A percentile compares a stretch with the other conserved stretches of the same genome.
Evolutionary conservation across 2,113 vertebrate genomes (phyloP).

Genomic region (Aphyosemion australe): DNA sequence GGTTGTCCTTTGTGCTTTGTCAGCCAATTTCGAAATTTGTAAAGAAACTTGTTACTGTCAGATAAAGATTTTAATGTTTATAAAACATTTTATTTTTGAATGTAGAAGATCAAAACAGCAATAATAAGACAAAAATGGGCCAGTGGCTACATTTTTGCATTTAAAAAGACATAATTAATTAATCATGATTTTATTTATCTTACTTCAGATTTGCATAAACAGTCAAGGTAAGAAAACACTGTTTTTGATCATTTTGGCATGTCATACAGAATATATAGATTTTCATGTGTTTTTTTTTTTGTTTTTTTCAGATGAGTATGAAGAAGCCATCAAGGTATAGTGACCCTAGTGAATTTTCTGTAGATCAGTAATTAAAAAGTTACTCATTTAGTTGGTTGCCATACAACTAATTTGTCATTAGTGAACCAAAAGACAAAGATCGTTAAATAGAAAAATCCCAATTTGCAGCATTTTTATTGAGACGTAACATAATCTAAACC

Average conservation of each 20-base stretch:
- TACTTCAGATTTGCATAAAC: conserved; percentile 92
- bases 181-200: conserved; percentile 5
- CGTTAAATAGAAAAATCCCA: not conserved
- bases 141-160: no score
- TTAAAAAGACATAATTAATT: not conserved
- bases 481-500: no score
- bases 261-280: not conserved
- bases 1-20: not conserved
- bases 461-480: not conserved
- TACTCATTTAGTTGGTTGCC: no score
- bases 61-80: not conserved
- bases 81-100: not conserved
- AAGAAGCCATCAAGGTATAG: conserved; percentile 95
- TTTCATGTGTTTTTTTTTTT: conserved; percentile 11
- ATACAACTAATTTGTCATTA: not conserved
- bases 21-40: not conserved
- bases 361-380: no score
- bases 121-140: not conserved
- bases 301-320: conserved; percentile 87
- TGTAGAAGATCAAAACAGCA: not conserved
- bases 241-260: not conserved
- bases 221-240: conserved; percentile 87
- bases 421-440: not conserved
- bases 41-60: not conserved
- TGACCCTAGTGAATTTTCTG: not conserved